These are phyloP conservation scores for Buceros bicornis DNA, from an alignment of 2,797 vertebrate species.

Conservation along the genomic window DNA sequence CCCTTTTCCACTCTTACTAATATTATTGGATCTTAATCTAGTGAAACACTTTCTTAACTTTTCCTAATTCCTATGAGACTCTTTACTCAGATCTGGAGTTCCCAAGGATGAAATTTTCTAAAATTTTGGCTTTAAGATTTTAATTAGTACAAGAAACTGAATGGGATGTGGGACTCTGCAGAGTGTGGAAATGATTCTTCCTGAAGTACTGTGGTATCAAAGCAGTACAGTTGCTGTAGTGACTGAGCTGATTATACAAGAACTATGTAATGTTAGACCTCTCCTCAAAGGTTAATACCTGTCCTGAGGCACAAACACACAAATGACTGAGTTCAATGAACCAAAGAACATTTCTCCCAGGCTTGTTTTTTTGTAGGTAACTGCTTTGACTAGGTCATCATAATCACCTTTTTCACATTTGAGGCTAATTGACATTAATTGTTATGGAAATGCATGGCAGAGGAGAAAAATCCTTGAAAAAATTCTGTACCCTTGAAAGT, in stretches of 20 bases:
- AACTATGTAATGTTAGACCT: not conserved
- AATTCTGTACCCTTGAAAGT: not conserved
- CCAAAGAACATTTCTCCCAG: slow-evolving; percentile 15
- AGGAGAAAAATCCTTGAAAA: not conserved
- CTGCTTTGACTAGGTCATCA: slow-evolving; percentile 38
- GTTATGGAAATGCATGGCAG: not conserved
- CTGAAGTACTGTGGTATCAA: not conserved
- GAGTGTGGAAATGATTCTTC: not conserved
- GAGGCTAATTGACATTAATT: slow-evolving; percentile 23
- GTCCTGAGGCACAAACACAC: not conserved
- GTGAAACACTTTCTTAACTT: not conserved
- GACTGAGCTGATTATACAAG: slow-evolving; percentile 17
- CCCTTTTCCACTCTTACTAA: not conserved
- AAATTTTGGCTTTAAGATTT: not conserved
- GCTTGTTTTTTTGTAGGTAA: slow-evolving; percentile 13
- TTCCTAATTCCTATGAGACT: not conserved
- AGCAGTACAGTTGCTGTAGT: slow-evolving; percentile 16
- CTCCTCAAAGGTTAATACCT: slow-evolving; percentile 42
- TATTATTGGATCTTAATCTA: not conserved
- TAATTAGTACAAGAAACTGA: slow-evolving; percentile 3
- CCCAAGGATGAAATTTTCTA: not conserved
- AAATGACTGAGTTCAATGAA: slow-evolving; percentile 11
- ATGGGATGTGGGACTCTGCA: not conserved
- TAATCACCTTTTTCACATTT: slow-evolving; percentile 45
- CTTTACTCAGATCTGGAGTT: not conserved